phyloP scores from a whole-genome alignment of 2,797 vertebrate species.

The Gymnoscopelus braueri region DNA sequence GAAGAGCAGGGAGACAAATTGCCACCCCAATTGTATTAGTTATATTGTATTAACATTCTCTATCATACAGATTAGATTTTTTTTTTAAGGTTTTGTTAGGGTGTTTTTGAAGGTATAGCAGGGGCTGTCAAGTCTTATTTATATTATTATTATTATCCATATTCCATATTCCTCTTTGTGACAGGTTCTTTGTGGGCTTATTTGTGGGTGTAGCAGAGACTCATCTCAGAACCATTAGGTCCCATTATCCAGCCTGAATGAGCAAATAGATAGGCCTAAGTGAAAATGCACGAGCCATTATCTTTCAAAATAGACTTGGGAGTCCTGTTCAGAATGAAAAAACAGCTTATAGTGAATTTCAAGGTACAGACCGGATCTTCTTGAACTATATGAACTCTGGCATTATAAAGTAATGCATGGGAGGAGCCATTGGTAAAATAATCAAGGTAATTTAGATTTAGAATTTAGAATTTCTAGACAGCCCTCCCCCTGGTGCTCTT shows the following conservation, averaged over 20 bases:
- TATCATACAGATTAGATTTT: too few species aligned
- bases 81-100: too few species aligned
- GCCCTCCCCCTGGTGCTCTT: background rate
- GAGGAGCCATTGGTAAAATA: background rate
- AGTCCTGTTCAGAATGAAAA: background rate
- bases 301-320: background rate
- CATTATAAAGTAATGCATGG: background rate
- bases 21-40: too few species aligned
- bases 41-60: too few species aligned
- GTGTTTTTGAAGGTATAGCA: too few species aligned
- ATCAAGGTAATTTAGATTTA: background rate
- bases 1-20: too few species aligned
- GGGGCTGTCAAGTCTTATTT: too few species aligned
- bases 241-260: constrained; percentile 2
- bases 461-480: background rate
- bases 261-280: background rate
- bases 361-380: background rate
- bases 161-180: too few species aligned
- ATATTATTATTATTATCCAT: too few species aligned
- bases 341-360: background rate
- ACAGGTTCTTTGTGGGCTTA: too few species aligned
- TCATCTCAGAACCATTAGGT: background rate
- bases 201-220: background rate
- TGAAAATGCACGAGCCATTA: constrained; percentile 5
- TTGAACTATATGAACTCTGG: background rate